Conservation (phyloP, 2,113 vertebrate genomes). For the Corapipo altera region DNA sequence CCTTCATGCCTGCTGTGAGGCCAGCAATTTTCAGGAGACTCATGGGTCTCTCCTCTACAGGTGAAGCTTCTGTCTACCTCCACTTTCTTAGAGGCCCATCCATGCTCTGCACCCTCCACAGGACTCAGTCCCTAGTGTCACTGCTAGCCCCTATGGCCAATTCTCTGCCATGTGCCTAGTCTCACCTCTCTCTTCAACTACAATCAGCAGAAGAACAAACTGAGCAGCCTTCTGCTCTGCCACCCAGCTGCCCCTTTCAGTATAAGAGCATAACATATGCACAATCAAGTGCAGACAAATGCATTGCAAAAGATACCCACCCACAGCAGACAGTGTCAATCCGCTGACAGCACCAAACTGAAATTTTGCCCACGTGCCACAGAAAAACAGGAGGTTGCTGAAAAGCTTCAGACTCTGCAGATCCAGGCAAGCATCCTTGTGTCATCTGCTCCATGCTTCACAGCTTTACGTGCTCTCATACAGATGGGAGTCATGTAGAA, state of each 20-base stretch:
- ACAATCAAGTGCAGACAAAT: not conserved
- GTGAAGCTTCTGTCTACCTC: not conserved
- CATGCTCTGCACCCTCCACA: not conserved
- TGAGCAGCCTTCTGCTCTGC: not conserved
- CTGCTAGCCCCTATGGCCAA: not conserved
- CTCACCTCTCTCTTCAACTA: not conserved
- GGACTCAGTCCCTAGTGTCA: not conserved
- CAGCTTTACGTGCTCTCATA: not conserved
- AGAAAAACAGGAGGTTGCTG: not conserved
- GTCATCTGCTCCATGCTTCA: not conserved
- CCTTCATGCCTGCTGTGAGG: not conserved
- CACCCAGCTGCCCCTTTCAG: not conserved
- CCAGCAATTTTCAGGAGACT: not conserved
- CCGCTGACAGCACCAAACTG: not conserved
- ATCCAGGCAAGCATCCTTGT: not conserved
- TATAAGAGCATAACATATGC: not conserved
- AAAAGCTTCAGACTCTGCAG: not conserved
- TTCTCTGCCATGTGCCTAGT: not conserved
- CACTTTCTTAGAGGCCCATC: not conserved
- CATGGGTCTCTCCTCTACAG: not conserved
- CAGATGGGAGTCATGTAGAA: not conserved
- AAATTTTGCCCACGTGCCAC: fast-evolving
- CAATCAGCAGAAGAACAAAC: not conserved
- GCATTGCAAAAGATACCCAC: not conserved
- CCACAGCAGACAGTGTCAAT: not conserved